Conservation (phyloP, 2,797 vertebrate genomes). For the Alauda arvensis region DNA sequence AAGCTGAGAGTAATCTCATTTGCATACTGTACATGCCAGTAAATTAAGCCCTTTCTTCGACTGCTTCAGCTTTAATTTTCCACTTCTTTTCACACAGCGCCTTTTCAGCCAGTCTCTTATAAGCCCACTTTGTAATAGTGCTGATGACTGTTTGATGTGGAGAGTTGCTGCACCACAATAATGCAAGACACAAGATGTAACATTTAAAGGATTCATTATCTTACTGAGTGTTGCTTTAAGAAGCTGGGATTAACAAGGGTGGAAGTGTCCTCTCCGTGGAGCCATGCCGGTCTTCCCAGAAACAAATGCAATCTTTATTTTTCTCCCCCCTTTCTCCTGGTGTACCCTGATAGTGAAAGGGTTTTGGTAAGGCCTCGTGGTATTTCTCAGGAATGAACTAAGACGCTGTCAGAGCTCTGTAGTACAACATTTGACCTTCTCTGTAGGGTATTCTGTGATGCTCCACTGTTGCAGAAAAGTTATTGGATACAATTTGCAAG, state of each 20-base stretch:
- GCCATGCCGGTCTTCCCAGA: neutral
- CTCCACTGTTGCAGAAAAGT: neutral
- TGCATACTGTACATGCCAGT: slow-evolving; percentile 99
- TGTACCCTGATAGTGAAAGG: neutral
- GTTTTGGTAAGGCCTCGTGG: neutral
- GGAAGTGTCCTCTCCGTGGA: slow-evolving; percentile 60
- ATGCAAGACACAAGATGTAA: slow-evolving; percentile 91
- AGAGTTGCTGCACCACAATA: slow-evolving; percentile 86
- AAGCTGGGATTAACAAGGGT: slow-evolving; percentile 83
- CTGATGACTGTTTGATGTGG: slow-evolving; percentile 93
- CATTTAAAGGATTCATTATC: slow-evolving; percentile 94
- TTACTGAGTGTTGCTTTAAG: slow-evolving; percentile 88
- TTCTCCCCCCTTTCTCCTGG: neutral
- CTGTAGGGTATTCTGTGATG: neutral
- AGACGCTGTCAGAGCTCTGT: neutral
- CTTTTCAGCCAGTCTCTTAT: slow-evolving; percentile 83
- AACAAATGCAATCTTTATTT: neutral
- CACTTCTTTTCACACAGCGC: slow-evolving; percentile 95
- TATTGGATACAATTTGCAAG: neutral
- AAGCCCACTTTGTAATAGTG: slow-evolving; percentile 91
- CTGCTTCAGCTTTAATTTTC: slow-evolving; percentile 99
- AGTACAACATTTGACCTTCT: neutral
- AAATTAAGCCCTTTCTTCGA: slow-evolving; percentile 98
- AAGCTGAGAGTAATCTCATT: slow-evolving; percentile 99
- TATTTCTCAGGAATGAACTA: neutral